Conservation (phyloP, 2,888 invertebrate species). For the Drosophila histrio region DNA sequence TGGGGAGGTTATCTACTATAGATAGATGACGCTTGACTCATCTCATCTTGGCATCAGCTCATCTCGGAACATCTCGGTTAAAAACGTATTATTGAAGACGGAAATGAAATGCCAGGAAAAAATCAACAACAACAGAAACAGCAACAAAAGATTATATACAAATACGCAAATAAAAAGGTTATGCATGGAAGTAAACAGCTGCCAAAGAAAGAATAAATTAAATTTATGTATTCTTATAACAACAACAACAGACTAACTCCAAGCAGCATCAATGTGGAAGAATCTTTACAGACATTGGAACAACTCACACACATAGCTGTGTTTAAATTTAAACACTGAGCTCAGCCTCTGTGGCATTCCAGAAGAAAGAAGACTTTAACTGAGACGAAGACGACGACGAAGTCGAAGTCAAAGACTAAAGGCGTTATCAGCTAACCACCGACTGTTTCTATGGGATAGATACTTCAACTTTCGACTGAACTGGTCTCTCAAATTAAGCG, state of each 20-base stretch:
- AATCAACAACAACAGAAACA: conserved; percentile 25
- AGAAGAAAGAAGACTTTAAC: conserved; percentile 2
- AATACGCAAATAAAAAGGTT: conserved; percentile 50
- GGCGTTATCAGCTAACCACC: conserved; percentile 52
- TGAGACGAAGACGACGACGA: not conserved
- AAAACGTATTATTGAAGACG: conserved; percentile 81
- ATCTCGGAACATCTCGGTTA: conserved; percentile 69
- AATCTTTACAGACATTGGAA: conserved; percentile 40
- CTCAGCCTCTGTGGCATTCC: conserved; percentile 59
- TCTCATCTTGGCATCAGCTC: conserved; percentile 32
- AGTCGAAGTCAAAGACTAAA: conserved; percentile 10
- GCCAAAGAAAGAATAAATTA: conserved; percentile 77
- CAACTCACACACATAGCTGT: conserved; percentile 33
- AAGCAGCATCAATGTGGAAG: conserved; percentile 38
- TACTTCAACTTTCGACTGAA: conserved; percentile 32
- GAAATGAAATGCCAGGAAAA: conserved; percentile 75
- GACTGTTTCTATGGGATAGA: conserved; percentile 22
- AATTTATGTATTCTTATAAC: conserved; percentile 61
- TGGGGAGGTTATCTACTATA: conserved; percentile 64
- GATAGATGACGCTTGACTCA: conserved; percentile 73
- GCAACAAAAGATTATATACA: conserved; percentile 52
- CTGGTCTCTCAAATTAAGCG: conserved; percentile 51
- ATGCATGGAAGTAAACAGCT: conserved; percentile 66
- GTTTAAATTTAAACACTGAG: conserved; percentile 77
- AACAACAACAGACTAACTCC: conserved; percentile 16